Percentiles rank a stretch among this genome's conserved stretches.
These are phyloP conservation scores for Carettochelys insculpta DNA, from an alignment of 2,113 vertebrate genomes.

Conservation along the genomic window DNA sequence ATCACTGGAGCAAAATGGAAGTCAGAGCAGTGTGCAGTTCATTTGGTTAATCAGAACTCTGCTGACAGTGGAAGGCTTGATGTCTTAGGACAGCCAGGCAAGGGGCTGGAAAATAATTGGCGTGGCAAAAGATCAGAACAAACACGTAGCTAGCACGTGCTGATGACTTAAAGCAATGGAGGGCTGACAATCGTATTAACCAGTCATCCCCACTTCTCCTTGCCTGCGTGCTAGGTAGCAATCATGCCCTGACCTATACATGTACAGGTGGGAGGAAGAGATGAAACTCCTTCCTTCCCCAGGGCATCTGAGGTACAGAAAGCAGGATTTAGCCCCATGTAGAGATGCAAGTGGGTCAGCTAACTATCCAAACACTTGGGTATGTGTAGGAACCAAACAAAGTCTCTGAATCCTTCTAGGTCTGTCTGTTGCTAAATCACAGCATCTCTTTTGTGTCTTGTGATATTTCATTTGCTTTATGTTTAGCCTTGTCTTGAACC, in stretches of 20 bases:
- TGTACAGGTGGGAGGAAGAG: background rate
- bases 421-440: constrained; percentile 44
- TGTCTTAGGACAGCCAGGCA: background rate
- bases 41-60: constrained; percentile 49
- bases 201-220: background rate
- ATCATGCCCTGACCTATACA: background rate
- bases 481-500: constrained; percentile 57
- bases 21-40: constrained; percentile 38
- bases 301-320: background rate
- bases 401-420: constrained; percentile 40
- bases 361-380: background rate
- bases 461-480: constrained; percentile 7
- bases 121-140: background rate
- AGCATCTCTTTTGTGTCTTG: constrained; percentile 23
- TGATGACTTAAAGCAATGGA: background rate
- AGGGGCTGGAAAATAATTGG: background rate
- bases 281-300: background rate
- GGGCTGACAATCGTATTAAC: background rate
- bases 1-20: constrained; percentile 49
- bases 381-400: background rate
- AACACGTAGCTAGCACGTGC: background rate
- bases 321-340: background rate
- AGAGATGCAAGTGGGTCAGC: background rate
- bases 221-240: background rate
- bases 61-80: background rate